Conservation (phyloP, 2,797 vertebrate species). For the Epinephelus awoara region DNA sequence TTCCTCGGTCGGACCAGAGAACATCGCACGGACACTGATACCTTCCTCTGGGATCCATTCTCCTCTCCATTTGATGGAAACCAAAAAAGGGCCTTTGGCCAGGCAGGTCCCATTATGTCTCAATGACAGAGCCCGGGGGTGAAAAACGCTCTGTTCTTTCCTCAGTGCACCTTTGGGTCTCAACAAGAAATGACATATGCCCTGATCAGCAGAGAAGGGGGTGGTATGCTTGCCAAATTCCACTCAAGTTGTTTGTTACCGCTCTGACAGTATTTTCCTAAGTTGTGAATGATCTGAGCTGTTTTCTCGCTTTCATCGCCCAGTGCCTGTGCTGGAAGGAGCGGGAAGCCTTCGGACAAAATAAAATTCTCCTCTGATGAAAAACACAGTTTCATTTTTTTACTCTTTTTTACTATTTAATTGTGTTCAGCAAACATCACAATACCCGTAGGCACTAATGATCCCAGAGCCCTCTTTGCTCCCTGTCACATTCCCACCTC, state of each 20-base stretch:
- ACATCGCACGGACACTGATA: slow-evolving; percentile 79
- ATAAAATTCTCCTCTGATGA: slow-evolving; percentile 10
- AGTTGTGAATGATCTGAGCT: slow-evolving; percentile 20
- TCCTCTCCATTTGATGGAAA: slow-evolving; percentile 80
- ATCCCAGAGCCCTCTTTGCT: slow-evolving; percentile 68
- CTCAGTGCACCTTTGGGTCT: slow-evolving; percentile 71
- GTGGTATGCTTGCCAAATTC: slow-evolving; percentile 59
- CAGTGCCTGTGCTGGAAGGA: slow-evolving; percentile 11
- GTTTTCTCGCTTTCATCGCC: slow-evolving; percentile 10
- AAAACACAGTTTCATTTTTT: slow-evolving; percentile 11
- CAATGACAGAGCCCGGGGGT: slow-evolving; percentile 69
- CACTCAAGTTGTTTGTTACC: slow-evolving; percentile 58
- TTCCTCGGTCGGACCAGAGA: slow-evolving; percentile 69
- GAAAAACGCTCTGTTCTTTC: slow-evolving; percentile 69
- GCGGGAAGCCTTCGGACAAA: not conserved
- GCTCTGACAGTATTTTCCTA: slow-evolving; percentile 34
- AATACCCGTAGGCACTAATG: slow-evolving; percentile 58
- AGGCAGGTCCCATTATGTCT: slow-evolving; percentile 80
- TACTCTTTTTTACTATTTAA: not conserved
- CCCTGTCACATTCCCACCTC: slow-evolving; percentile 81
- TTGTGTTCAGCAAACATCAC: slow-evolving; percentile 41
- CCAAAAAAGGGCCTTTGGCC: slow-evolving; percentile 78
- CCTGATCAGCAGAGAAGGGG: slow-evolving; percentile 51
- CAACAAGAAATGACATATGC: slow-evolving; percentile 67
- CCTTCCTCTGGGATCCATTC: slow-evolving; percentile 84